Conservation (phyloP, 2,888 invertebrate genomes). For the Arenicola marina region DNA sequence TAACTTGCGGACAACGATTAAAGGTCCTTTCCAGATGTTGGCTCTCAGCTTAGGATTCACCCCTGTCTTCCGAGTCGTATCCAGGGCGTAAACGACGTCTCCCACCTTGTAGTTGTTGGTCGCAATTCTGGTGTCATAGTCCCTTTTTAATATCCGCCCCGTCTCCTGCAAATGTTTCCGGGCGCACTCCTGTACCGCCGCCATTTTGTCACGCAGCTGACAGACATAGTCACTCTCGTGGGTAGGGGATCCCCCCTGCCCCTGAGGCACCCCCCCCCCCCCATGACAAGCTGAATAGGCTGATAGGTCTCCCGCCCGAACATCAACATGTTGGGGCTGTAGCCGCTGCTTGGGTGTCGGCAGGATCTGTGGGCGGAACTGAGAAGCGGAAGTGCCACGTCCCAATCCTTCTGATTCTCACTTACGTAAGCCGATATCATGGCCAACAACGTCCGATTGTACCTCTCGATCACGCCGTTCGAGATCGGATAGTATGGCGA, state of each 20-base stretch:
- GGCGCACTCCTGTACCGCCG: neutral
- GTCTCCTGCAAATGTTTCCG: neutral
- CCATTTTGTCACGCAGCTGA: neutral
- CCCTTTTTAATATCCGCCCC: neutral
- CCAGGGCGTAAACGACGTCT: neutral
- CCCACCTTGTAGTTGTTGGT: neutral
- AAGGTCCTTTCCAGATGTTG: neutral
- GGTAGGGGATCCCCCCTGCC: too few relatives aligned
- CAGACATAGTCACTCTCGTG: too few relatives aligned
- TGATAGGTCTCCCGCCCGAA: neutral
- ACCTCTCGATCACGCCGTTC: slow-evolving; percentile 5
- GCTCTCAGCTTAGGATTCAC: neutral
- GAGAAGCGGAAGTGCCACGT: neutral
- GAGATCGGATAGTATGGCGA: slow-evolving; percentile 2
- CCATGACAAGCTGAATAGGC: neutral
- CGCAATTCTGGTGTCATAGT: neutral
- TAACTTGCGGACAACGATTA: neutral
- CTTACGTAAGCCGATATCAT: neutral
- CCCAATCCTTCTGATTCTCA: slow-evolving; percentile 7
- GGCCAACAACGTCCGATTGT: neutral
- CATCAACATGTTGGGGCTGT: slow-evolving; percentile 1
- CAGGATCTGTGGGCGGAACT: neutral
- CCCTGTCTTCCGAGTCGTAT: neutral
- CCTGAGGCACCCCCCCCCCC: too few relatives aligned
- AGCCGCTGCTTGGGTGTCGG: neutral